phyloP scores from a whole-genome alignment of 2,797 vertebrate genomes.

The Melopsittacus undulatus region DNA sequence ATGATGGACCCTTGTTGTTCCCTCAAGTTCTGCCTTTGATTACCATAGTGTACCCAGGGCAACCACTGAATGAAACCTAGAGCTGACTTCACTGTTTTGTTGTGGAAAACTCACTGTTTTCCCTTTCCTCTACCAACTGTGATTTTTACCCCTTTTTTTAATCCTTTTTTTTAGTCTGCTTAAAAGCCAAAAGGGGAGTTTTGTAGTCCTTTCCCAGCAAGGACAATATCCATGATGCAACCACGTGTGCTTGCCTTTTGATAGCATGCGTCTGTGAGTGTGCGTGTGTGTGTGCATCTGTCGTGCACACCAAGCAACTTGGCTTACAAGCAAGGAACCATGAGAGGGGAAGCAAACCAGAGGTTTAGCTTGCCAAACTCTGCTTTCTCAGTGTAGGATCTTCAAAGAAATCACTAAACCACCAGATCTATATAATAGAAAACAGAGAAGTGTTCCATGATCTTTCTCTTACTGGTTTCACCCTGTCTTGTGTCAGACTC shows the following conservation, averaged over 20 bases:
- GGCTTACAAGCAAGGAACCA: neutral
- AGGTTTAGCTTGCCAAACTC: neutral
- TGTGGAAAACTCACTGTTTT: neutral
- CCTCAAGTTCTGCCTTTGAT: neutral
- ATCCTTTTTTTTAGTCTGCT: neutral
- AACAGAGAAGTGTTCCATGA: neutral
- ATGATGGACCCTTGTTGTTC: neutral
- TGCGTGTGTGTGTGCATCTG: neutral
- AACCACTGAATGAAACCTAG: constrained; percentile 10
- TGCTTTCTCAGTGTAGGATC: neutral
- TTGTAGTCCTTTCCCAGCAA: neutral
- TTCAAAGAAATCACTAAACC: neutral
- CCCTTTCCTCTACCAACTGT: neutral
- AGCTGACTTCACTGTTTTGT: neutral
- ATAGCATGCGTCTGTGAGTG: neutral
- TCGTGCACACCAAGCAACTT: neutral
- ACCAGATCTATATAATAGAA: neutral
- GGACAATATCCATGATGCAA: neutral
- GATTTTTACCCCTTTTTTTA: neutral
- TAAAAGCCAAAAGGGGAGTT: neutral
- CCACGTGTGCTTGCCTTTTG: neutral
- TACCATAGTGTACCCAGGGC: neutral
- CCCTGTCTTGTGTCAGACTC: neutral
- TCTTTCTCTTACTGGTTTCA: neutral
- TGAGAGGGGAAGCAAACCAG: neutral